phyloP scores from a whole-genome alignment of 2,113 vertebrate species.

The Nanorana parkeri region DNA sequence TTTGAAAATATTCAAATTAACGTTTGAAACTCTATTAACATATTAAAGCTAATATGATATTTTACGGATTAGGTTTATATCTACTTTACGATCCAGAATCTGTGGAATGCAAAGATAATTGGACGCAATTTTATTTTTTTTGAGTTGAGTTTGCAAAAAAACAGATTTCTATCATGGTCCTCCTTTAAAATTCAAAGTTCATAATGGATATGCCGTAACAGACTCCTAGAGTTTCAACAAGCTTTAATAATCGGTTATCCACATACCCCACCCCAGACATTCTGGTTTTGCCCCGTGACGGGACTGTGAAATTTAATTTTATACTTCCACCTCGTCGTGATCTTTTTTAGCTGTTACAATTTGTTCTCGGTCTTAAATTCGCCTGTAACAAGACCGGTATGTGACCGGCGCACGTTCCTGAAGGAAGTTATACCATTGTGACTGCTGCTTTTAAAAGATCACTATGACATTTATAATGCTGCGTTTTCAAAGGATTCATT shows the following conservation, averaged over 20 bases:
- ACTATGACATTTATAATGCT: not conserved
- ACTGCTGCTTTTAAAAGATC: not conserved
- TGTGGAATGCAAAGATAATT: too few species aligned
- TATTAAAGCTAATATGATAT: too few species aligned
- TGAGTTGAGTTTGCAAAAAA: not conserved
- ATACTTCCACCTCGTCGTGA: not conserved
- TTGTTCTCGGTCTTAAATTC: not conserved
- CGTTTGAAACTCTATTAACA: too few species aligned
- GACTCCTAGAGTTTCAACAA: not conserved
- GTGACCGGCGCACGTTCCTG: not conserved
- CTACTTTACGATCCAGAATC: not conserved
- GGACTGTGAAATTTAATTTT: slow-evolving; percentile 11
- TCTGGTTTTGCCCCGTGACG: slow-evolving; percentile 11
- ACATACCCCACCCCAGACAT: not conserved
- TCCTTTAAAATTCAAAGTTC: not conserved
- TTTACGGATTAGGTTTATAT: not conserved
- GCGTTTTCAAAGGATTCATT: not conserved
- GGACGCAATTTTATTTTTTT: not conserved
- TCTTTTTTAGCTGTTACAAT: slow-evolving; percentile 10
- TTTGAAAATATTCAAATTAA: too few species aligned
- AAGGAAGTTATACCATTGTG: not conserved
- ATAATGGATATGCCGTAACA: not conserved
- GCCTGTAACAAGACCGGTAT: not conserved
- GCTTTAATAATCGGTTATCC: not conserved
- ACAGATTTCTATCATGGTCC: not conserved